Base-by-base conservation (phyloP, 2,113 vertebrate species). In the Neotragus pygmaeus region DNA sequence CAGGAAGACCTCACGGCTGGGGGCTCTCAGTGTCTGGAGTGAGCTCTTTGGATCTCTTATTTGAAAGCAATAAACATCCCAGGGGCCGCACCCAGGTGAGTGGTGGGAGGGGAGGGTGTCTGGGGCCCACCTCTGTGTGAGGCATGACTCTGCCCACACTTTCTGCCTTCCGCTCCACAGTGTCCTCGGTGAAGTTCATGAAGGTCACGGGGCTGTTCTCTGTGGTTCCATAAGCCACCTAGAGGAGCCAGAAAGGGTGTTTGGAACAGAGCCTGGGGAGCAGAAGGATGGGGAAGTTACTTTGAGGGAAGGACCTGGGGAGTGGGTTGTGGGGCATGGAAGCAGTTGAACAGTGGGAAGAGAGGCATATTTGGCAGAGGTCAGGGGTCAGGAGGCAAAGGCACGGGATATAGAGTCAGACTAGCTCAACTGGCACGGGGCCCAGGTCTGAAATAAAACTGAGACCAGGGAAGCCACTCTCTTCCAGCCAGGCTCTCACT, bases 141-240 rank as follows among this genome's bases (percentile, higher is more conserved):
- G 99, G 98, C 8, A 98, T 21, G 85, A 99, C 25, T 96, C 95
- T 99, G 88, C 99, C 99, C 57, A 99, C 98, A 0, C 99, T 99
- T 91, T 99, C 98, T 0, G 95, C 92, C 98, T 98, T 99, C 90
- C 98, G 98, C 14, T 98, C 82, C 0, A 99, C 0, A 82, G 97
- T 99, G 98, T 99, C 99, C 3, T 49, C 27, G 0, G 99, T 98
- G 64, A 98, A 98, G 25, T 97, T 98, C 92, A 99, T 98, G 98
- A 99, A 99, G 4, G 99, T 99, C 93, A 99, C 99, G 0, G 99
- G 99, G 86, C 99, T 99, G 98, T 99, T 99, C 98, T 99, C 99
- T 0, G 99, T 99, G 95, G 99, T 99, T 70, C 99, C 99, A 14
- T 99, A 99, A 58, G 57, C 99, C 91, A 99, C 97, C 99, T 99